Percentiles rank a stretch among this genome's conserved stretches.
phyloP scores from a whole-genome alignment of 2,797 vertebrate genomes.

The Aeoliscus strigatus region DNA sequence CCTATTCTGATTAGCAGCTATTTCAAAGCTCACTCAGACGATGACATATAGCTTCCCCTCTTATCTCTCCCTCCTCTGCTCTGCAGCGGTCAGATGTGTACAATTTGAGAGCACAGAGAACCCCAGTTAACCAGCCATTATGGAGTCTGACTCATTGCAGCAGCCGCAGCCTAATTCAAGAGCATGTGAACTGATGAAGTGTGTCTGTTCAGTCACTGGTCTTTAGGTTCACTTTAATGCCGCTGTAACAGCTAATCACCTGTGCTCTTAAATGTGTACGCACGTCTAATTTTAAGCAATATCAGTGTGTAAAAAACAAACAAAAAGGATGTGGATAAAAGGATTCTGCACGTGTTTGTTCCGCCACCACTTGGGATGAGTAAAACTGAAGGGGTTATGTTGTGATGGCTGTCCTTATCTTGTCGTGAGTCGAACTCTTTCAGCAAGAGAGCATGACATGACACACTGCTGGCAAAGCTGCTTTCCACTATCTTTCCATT shows the following conservation, averaged over 20 bases:
- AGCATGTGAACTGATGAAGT: slow-evolving; percentile 44
- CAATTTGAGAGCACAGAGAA: slow-evolving; percentile 1
- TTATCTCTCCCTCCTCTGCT: slow-evolving; percentile 9
- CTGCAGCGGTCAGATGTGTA: slow-evolving; percentile 8
- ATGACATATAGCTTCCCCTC: slow-evolving; percentile 19
- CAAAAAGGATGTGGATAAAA: not conserved
- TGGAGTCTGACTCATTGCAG: slow-evolving; percentile 29
- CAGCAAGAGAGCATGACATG: slow-evolving; percentile 33
- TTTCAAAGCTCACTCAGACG: slow-evolving; percentile 46
- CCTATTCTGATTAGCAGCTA: slow-evolving; percentile 57
- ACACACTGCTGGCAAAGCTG: slow-evolving; percentile 37
- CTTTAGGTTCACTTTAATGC: slow-evolving; percentile 59
- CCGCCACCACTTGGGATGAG: slow-evolving; percentile 30
- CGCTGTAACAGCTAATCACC: slow-evolving; percentile 36
- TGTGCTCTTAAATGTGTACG: slow-evolving; percentile 18
- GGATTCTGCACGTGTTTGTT: slow-evolving; percentile 30
- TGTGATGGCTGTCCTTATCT: slow-evolving; percentile 67
- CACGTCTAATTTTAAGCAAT: slow-evolving; percentile 5
- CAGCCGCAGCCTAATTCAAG: slow-evolving; percentile 33
- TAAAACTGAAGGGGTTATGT: slow-evolving; percentile 45
- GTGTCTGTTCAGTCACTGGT: slow-evolving; percentile 51
- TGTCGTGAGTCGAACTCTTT: slow-evolving; percentile 59
- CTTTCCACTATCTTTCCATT: slow-evolving; percentile 59
- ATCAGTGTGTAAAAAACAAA: too few relatives aligned
- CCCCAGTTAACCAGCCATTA: slow-evolving; percentile 15